Base-by-base conservation (phyloP, 2,113 vertebrate species). In the Rhea pennata region DNA sequence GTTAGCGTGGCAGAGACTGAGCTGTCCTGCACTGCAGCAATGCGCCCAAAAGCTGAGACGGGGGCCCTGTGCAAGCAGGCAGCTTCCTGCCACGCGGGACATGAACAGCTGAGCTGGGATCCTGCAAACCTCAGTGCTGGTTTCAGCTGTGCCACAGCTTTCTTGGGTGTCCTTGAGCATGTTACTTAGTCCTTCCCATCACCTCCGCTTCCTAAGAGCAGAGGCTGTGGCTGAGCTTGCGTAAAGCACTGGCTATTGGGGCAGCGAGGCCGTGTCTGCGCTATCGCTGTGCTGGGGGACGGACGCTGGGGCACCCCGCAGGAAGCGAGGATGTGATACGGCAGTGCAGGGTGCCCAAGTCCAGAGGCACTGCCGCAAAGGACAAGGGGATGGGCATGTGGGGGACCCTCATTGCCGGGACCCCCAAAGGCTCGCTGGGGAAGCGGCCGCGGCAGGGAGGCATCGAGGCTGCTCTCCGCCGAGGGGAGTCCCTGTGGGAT, bases 161-260 rank as follows among this genome's bases (percentile, higher is more conserved):
- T 51, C 53, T 10, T 29, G 33, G 17, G 8, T 54, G 46, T 1
- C 80, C 29, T 36, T 56, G 61, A 70, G 39, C 44, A 74, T 48
- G 3, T 69, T 44, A 53, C 48, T 87, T 66, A 73, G 5, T 48
- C 21, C 31, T 59, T 74, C 15, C 33, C 0, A 3, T 31, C 19
- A 21, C 54, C 13, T 22, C 27, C 0, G 0, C 56, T 83, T 46
- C 13, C 51, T 26, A 24, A 15, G 78, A 20, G 21, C 75, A 10
- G 5, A 10, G 65, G 12, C 12, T 19, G 24, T 29, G 12, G 17
- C 22, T 67, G 70, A 66, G 23, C 22, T 73, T 15, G 27, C 44
- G 7, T 0, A 29, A 22, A 51, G 31, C 3, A 6, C 42, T 21
- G 33, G n/a, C 15, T 62, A n/a, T 31, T 0, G 0, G 0, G 0